Evolutionary conservation across 1,140 invertebrate genomes (phyloP).

Genomic region (Pseudoatta argentina): DNA sequence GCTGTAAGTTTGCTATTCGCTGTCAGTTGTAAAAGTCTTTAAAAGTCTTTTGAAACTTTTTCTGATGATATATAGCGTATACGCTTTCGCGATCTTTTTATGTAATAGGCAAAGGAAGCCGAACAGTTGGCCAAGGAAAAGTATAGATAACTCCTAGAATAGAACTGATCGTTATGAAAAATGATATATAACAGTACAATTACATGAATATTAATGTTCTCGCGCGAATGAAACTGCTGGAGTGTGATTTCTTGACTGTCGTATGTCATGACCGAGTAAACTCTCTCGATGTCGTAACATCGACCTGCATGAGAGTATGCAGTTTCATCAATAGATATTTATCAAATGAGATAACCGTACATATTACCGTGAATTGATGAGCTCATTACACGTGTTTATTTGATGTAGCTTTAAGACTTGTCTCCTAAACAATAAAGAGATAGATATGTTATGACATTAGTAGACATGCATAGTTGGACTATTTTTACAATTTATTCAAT

Average conservation of each 20-base stretch:
- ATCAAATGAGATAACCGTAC: background rate
- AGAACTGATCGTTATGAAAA: background rate
- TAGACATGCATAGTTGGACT: background rate
- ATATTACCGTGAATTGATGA: background rate
- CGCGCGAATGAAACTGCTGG: slow-evolving; percentile 23
- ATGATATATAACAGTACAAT: slow-evolving; percentile 35
- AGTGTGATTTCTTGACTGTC: slow-evolving; percentile 25
- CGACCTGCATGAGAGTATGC: background rate
- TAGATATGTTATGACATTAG: background rate
- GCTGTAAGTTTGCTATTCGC: slow-evolving; percentile 1
- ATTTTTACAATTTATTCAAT: background rate
- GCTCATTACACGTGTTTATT: background rate
- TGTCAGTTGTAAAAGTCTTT: slow-evolving; percentile 26
- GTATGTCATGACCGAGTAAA: slow-evolving; percentile 31
- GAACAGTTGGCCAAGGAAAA: slow-evolving; percentile 34
- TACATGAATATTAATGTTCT: slow-evolving; percentile 54
- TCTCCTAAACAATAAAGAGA: background rate
- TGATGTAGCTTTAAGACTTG: slow-evolving; percentile 15
- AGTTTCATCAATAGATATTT: slow-evolving; percentile 44
- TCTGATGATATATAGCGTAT: slow-evolving; percentile 13
- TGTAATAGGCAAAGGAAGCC: background rate
- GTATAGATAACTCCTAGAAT: background rate
- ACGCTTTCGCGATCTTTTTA: slow-evolving; percentile 15
- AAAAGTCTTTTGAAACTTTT: slow-evolving; percentile 24
- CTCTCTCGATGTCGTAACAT: slow-evolving; percentile 18